Evolutionary conservation across 2,797 vertebrate species (phyloP), one percentile per base, ranked within the genome.

Genomic region (Malacoctenus gilli): DNA sequence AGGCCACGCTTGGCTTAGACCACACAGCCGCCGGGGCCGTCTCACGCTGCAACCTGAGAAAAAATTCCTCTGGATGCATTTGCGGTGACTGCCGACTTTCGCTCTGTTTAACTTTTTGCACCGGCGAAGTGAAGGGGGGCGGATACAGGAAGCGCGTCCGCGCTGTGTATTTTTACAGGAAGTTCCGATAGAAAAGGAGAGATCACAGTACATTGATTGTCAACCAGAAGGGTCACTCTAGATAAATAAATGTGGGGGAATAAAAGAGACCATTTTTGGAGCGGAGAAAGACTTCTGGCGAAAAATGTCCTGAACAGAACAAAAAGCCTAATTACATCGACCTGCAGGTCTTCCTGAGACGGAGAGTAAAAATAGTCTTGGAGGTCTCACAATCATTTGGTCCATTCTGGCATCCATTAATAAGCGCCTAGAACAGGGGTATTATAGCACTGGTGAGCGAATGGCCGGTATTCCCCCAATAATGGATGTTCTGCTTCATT

Each of bases 131-230:
- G 52, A 61, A 59, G 35, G 56, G 52, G 70, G 71, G 80, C 43
- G 50, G 66, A n/a, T n/a, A n/a, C 73, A 72, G 77, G 77, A 75
- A 79, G 69, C 61, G n/a, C 46, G 46, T 83, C 43, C 2, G 0
- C 46, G 35, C 57, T 69, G 84, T 82, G 79, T 87, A 75, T 89
- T 89, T 85, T 73, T 70, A 54, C 73, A 89, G 70, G 75, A 86
- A 79, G 72, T 69, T 74, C 63, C 61, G 60, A 73, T 41, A 83
- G 73, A 82, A 87, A 77, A 34, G 61, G 49, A 70, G 16, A 68
- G 50, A 83, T 85, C 77, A 70, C 60, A 72, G 52, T 69, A 77
- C 77, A 66, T 79, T 42, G 64, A 75, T 78, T 84, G 53, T 39
- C 47, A 71, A 79, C 83, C 84, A 31, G 81, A 79, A 51, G 52